phyloP scores from a whole-genome alignment of 2,113 vertebrate species.

The Platycercus adscitus region DNA sequence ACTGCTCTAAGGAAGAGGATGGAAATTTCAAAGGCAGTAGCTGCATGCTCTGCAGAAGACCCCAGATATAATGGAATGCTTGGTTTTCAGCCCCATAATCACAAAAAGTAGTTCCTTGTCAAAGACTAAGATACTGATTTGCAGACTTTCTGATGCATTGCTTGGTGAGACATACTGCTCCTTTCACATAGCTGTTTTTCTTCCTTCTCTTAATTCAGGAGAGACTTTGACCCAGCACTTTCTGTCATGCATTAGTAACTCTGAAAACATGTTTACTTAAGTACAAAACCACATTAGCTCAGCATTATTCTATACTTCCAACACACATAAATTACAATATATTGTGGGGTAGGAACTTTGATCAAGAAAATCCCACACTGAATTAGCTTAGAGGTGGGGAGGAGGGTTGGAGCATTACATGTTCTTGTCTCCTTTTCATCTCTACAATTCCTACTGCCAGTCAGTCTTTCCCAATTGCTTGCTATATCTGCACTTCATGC shows the following conservation, averaged over 20 bases:
- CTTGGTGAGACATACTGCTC: background rate
- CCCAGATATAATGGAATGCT: background rate
- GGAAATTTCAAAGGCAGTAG: background rate
- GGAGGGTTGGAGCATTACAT: background rate
- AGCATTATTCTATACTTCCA: constrained; percentile 29
- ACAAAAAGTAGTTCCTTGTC: background rate
- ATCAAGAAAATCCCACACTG: constrained; percentile 26
- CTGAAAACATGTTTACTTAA: constrained; percentile 48
- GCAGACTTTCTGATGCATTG: background rate
- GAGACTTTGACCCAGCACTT: background rate
- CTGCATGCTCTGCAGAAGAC: background rate
- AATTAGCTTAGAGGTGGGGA: background rate
- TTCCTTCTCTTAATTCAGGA: background rate
- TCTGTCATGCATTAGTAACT: constrained; percentile 52
- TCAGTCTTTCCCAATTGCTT: background rate
- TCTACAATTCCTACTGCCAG: background rate
- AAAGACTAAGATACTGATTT: background rate
- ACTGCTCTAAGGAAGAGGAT: background rate
- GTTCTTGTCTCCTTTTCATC: background rate
- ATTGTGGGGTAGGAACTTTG: constrained; percentile 18
- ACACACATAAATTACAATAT: constrained; percentile 43
- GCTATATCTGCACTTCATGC: background rate
- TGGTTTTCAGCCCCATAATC: background rate
- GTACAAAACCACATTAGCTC: constrained; percentile 52
- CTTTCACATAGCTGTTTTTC: background rate